phyloP scores from a whole-genome alignment of 2,113 vertebrate species.

The Uria aalge region DNA sequence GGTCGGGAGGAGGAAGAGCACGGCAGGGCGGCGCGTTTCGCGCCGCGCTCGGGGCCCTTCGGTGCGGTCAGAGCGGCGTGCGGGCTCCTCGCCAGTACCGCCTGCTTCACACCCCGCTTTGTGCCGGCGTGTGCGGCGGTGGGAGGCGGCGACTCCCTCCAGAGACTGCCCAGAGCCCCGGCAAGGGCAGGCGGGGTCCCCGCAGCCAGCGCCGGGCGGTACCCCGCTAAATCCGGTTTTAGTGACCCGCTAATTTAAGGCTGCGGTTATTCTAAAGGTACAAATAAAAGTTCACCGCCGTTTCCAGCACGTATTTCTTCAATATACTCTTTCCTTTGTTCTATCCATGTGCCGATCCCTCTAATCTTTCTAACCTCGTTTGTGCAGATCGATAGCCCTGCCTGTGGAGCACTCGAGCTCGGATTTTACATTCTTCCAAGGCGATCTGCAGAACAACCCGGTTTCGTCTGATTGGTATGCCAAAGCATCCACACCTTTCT shows the following conservation, averaged over 20 bases:
- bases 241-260: background rate
- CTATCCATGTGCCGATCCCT: background rate
- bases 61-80: background rate
- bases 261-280: background rate
- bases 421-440: background rate
- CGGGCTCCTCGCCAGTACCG: background rate
- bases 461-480: background rate
- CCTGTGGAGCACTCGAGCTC: background rate
- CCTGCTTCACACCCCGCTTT: rapidly evolving
- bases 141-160: background rate
- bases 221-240: rapidly evolving
- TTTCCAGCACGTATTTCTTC: background rate
- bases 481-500: background rate
- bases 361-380: background rate
- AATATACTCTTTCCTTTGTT: background rate
- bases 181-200: background rate
- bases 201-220: background rate
- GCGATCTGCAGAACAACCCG: background rate
- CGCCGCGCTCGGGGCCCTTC: background rate
- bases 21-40: background rate
- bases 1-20: background rate
- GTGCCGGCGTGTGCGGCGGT: rapidly evolving
- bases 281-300: background rate
- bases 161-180: background rate
- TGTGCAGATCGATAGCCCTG: background rate